phyloP scores from a whole-genome alignment of 2,113 vertebrate species.

The Sander vitreus region DNA sequence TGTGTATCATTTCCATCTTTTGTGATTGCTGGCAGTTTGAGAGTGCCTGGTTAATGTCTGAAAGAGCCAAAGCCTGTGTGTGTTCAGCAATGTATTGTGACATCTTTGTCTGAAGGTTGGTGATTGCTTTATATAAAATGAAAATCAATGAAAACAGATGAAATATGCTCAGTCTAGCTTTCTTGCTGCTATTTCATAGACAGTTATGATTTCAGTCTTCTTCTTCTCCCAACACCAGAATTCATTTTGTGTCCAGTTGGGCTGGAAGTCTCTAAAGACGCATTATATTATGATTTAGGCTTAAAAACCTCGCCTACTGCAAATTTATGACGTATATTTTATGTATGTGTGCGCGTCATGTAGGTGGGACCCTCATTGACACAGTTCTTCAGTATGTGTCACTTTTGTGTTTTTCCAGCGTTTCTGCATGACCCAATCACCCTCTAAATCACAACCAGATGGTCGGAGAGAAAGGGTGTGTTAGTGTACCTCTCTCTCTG shows the following conservation, averaged over 20 bases:
- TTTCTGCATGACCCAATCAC: slow-evolving; percentile 31
- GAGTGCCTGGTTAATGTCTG: not conserved
- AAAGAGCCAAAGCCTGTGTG: not conserved
- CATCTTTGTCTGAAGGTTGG: not conserved
- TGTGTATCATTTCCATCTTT: not conserved
- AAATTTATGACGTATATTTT: not conserved
- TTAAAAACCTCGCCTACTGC: not conserved
- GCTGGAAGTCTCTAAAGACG: not conserved
- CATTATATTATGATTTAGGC: not conserved
- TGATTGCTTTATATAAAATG: not conserved
- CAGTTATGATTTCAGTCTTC: not conserved
- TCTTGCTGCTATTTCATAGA: not conserved
- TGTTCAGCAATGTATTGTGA: not conserved
- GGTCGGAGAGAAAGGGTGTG: slow-evolving; percentile 11
- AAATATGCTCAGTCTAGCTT: not conserved
- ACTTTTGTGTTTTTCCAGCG: slow-evolving; percentile 63
- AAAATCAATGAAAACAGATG: not conserved
- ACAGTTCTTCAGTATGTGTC: slow-evolving; percentile 62
- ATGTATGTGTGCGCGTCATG: not conserved
- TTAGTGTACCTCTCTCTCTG: slow-evolving; percentile 87
- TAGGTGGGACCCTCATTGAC: slow-evolving; percentile 59
- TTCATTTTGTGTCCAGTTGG: not conserved
- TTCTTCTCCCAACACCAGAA: not conserved
- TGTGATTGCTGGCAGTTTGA: not conserved
- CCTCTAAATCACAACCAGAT: slow-evolving; percentile 72